Percentiles rank a stretch among this genome's conserved stretches.
Evolutionary conservation across 2,888 invertebrate species (phyloP).

Genomic region (Latrodectus hesperus): DNA sequence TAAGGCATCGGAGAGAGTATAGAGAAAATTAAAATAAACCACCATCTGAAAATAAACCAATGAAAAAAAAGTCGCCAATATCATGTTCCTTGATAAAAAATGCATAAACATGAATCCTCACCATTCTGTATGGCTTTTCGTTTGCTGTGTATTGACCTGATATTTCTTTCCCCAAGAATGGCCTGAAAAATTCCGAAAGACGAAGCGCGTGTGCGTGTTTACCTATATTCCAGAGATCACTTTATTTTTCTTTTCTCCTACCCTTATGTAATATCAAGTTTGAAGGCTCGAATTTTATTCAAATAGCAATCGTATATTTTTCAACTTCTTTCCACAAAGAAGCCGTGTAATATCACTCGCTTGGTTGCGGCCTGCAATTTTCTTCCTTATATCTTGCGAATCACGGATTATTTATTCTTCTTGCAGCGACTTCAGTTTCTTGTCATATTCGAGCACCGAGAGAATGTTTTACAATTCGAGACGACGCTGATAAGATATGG

Average conservation of each 20-base stretch:
- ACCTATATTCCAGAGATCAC: constrained; percentile 35
- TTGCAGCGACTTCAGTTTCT: too few relatives aligned
- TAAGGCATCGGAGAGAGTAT: too few relatives aligned
- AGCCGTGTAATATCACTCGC: constrained; percentile 17
- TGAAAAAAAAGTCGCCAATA: neutral
- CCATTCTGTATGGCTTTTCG: constrained; percentile 16
- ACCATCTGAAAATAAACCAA: too few relatives aligned
- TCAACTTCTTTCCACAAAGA: constrained; percentile 3
- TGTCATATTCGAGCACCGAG: too few relatives aligned
- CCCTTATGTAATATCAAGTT: constrained; percentile 50
- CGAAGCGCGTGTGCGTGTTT: constrained; percentile 35
- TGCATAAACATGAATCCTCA: constrained; percentile 18
- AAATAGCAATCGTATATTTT: constrained; percentile 53
- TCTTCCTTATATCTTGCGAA: neutral
- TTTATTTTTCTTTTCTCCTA: constrained; percentile 27
- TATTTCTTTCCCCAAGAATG: constrained; percentile 16
- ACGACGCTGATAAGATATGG: too few relatives aligned
- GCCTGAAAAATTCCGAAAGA: neutral
- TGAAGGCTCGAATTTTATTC: constrained; percentile 41
- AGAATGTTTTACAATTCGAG: too few relatives aligned
- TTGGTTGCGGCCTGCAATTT: constrained; percentile 13
- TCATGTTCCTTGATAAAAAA: constrained; percentile 31
- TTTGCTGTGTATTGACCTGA: constrained; percentile 46
- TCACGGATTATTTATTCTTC: neutral
- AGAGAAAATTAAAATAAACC: too few relatives aligned